Base-by-base conservation (phyloP, 2,113 vertebrate species). In the Gymnobelideus leadbeateri region DNA sequence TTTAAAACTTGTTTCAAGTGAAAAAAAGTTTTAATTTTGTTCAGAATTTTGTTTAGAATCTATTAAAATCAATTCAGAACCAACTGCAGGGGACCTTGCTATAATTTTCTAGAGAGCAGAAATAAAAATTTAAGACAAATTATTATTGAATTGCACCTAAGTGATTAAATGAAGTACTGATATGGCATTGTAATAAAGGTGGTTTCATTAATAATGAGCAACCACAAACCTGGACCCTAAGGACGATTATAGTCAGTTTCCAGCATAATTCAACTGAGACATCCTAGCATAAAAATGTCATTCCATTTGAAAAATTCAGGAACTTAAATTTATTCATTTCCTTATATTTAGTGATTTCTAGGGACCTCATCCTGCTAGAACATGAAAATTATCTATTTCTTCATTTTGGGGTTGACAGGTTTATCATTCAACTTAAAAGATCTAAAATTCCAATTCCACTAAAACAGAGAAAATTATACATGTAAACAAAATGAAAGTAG, bases 121-220 rank as follows among this genome's bases (percentile, higher is more conserved):
- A 51, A 0, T 16, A 51, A 14, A 16, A 5, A 93, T 77, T 92
- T 92, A 47, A 51, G 31, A 37, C 37, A 68, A 37, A 37, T 68
- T 68, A 57, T 28, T 57, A 95, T 52, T 94, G 16, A 57, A 61
- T 51, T 90, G 47, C 25, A 91, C 47, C n/a, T 19, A 61, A 93
- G 49, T 21, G n/a, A 91, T 77, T 96, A 93, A 93, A 94, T 55
- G 46, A 93, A 96, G 55, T 55, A 54, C 68, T 50, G 55, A 89
- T 97, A 96, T 57, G 24, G 92, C 53, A 61, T 91, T 19, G 50
- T 92, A 90, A 51, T 91, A 93, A 93, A 94, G 51, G 11, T 51
- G 52, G 92, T 89, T 92, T 25, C 31, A 26, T 51, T 6, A 94
- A 46, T 1, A 94, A 89, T 46, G 31, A 51, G 31, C 16, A 51